Base-by-base conservation (phyloP, 2,797 vertebrate genomes). In the Acanthurus leucopareius region DNA sequence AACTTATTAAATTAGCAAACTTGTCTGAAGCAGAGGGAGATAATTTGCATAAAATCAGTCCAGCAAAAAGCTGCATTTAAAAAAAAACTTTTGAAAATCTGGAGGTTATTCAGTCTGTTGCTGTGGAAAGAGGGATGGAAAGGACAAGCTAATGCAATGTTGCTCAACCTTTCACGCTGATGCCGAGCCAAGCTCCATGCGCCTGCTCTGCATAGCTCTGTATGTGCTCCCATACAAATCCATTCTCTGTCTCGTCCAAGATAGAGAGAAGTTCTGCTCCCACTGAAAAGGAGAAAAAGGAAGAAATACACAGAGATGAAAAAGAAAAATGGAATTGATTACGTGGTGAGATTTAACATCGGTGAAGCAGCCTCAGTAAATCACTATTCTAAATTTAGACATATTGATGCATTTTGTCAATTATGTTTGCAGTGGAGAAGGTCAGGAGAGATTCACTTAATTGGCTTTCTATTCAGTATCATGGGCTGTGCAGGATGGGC, bases 141-240 rank as follows among this genome's bases (percentile, higher is more conserved):
- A 1, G 3, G 17, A 42, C 4, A 22, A 22, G 75, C 44, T 75
- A 68, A 68, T 48, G 60, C 3, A 8, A 56, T 49, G 77, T 89
- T 96, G 95, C 95, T 93, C 95, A 95, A 84, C 97, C 94, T 92
- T 95, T 99, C 82, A 97, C 96, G 72, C 92, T 96, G 96, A 99
- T 96, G 88, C 97, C 97, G 64, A 99, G 95, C 98, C 98, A 99
- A 63, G 97, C 98, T 0, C 98, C 97, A 15, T 94, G 90, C 44
- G 96, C 96, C 63, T 96, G 95, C 22, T 96, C 96, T 65, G 97
- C 95, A 0, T 95, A 96, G 0, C 94, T 94, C 93, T 99, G 97
- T 67, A 99, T 97, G 67, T 99, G 97, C 76, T 99, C 97, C 98
- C 96, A 98, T 69, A 99, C 92, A 11, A 99, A 99, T 59, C 96